Base-by-base conservation (phyloP, 1,140 invertebrate genomes). In the Galendromus occidentalis region DNA sequence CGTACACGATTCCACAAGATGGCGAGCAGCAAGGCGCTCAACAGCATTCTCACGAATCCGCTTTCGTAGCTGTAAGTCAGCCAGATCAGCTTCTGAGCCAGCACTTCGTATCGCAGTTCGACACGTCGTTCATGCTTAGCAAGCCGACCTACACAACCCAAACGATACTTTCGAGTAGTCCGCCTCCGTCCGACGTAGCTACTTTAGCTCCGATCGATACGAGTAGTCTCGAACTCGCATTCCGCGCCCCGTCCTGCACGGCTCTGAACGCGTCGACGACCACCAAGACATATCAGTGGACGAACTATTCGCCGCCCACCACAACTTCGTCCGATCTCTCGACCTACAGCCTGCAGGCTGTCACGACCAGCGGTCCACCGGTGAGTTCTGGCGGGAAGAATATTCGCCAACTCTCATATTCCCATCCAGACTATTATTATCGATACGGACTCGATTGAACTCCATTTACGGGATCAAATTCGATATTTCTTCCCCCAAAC, bases 271-370 rank as follows among this genome's bases (percentile, higher is more conserved):
- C 33, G 33, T 39, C 51, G 25, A 59, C 51, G 33, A 59, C 51
- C 6, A 59, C 51, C 14, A 59, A 59, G 22, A 59, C 51, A 25
- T 59, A 59, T 22, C 51, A 59, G 51, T 59, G 51, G 51, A 59
- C 51, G 6, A 59, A 59, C 51, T 59, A 59, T 59, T 59, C 51
- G 33, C 51, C 51, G 20, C 51, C 51, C 22, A 59, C 51, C 4
- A 59, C 51, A 25, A 59, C 51, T 17, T 59, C 51, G 22, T 59
- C 51, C 51, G 51, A 59, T 59, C 51, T 59, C 51, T 59, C 51
- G 33, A 39, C 33, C 14, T 59, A 59, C 9, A 59, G 25, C 33
- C 51, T 59, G 14, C 51, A 59, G 51, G 51, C 51, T 59, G 51
- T 59, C 22, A 59, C 51, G 6, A 33, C 33, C 2, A 59, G 51